These are phyloP conservation scores for Siderastrea siderea DNA, from an alignment of 92 coral and sea anemone species.

Conservation along the genomic window DNA sequence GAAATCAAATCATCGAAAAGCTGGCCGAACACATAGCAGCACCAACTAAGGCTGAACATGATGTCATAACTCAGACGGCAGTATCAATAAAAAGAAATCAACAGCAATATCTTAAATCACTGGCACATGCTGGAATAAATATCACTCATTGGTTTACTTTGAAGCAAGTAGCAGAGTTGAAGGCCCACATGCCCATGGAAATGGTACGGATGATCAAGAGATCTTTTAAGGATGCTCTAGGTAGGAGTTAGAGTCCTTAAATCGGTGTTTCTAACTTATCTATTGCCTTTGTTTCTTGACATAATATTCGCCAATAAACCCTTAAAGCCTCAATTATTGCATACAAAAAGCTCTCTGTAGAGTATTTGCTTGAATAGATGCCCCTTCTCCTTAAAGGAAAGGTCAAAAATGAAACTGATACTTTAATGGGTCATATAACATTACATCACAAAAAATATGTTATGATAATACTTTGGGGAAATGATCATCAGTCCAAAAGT, in stretches of 20 bases:
- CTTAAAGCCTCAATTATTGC: neutral
- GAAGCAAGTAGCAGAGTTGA: constrained; percentile 16
- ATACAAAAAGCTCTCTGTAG: neutral
- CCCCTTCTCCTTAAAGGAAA: no score
- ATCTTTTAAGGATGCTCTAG: constrained; percentile 1
- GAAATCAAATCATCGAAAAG: no score
- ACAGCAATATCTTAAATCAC: constrained; percentile 25
- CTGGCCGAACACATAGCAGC: no score
- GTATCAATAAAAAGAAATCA: constrained; percentile 1
- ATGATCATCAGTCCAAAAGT: no score
- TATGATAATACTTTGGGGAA: no score
- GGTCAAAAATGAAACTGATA: no score
- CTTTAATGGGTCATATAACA: no score
- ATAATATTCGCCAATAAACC: neutral
- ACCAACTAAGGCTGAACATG: neutral
- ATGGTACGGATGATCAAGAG: constrained; percentile 56
- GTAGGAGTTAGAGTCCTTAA: no score
- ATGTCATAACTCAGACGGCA: constrained; percentile 13
- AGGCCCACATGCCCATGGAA: constrained; percentile 69
- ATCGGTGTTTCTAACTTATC: no score
- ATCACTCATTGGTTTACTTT: neutral
- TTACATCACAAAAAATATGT: no score
- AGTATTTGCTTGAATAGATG: no score
- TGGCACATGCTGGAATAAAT: constrained; percentile 31
- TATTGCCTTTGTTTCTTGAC: no score